phyloP scores from a whole-genome alignment of 2,888 invertebrate genomes.

The Eurois occulta region DNA sequence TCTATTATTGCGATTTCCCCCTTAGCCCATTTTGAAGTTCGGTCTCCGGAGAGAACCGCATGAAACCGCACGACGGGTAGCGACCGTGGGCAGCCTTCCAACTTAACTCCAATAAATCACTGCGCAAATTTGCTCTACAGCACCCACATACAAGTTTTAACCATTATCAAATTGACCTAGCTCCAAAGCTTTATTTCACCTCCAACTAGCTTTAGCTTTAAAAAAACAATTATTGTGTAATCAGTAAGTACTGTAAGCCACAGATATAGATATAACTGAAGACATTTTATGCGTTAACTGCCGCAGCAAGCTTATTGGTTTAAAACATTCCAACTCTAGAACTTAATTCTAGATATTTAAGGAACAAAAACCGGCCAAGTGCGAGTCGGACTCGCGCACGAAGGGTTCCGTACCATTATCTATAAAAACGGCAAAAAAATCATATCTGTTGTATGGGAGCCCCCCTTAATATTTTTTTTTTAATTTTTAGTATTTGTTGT shows the following conservation, averaged over 20 bases:
- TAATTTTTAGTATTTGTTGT: too few species aligned
- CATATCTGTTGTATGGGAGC: too few species aligned
- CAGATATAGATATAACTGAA: not conserved
- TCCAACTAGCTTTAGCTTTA: constrained; percentile 33
- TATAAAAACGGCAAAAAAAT: too few species aligned
- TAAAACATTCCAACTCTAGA: not conserved
- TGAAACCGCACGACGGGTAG: constrained; percentile 66
- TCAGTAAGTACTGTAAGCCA: not conserved
- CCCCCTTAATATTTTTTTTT: too few species aligned
- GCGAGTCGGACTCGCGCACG: too few species aligned
- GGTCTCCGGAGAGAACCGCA: constrained; percentile 64
- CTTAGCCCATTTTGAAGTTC: constrained; percentile 22
- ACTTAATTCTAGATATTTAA: too few species aligned
- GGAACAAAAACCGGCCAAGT: too few species aligned
- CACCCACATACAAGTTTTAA: constrained; percentile 80
- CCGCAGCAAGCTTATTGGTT: not conserved
- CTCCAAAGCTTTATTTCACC: constrained; percentile 67
- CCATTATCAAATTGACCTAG: constrained; percentile 82
- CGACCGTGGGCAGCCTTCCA: constrained; percentile 82
- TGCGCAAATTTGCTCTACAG: constrained; percentile 76
- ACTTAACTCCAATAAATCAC: constrained; percentile 84
- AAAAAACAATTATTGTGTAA: not conserved
- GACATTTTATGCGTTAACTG: not conserved
- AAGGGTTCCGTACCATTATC: too few species aligned
- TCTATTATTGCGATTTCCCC: constrained; percentile 13